Evolutionary conservation across 2,888 invertebrate species (phyloP), one percentile per base, ranked within the genome.

Genomic region (Cistogaster globosa): DNA sequence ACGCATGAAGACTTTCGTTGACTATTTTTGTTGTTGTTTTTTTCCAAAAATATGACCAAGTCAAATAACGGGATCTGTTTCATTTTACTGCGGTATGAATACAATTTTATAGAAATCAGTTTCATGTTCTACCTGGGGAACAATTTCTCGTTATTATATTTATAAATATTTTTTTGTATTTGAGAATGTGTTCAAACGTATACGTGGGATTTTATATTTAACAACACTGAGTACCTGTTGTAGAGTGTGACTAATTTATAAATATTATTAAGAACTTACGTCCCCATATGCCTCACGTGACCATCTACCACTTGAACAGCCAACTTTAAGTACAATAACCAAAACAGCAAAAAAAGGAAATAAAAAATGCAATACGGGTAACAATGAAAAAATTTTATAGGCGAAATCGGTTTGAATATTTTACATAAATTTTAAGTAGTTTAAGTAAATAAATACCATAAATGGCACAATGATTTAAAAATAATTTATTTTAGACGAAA

Each of bases 231-330:
- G n/a, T 45, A 8, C 45, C 57, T 58, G 32, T 76, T 85, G 78
- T 82, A 42, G 42, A 42, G 12, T 42, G 71, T 71, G 78, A 79
- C 85, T 82, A 78, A 85, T 85, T 82, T 85, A 75, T 85, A 85
- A 85, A 85, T 85, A 82, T 82, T 75, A 67, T 81, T 82, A 85
- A 85, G 75, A 75, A 82, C 65, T 60, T 63, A 63, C 57, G 57
- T 16, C 32, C 5, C 51, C 38, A 32, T 67, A 42, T 22, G 18
- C 12, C 36, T 12, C 12, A 57, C 65, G 22, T 26, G 76, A 22
- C 12, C 58, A 77, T 77, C 67, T 60, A 63, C 48, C 75, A 69
- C 48, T 65, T 63, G 79, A 62, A 55, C 45, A 48, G 42, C 42
- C 55, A 55, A 71, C 32, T 12, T 42, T 0, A 42, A 42, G 12